Evolutionary conservation across 2,888 invertebrate genomes (phyloP), one percentile per base, ranked within the genome.

Genomic region (Orthosia gothica): DNA sequence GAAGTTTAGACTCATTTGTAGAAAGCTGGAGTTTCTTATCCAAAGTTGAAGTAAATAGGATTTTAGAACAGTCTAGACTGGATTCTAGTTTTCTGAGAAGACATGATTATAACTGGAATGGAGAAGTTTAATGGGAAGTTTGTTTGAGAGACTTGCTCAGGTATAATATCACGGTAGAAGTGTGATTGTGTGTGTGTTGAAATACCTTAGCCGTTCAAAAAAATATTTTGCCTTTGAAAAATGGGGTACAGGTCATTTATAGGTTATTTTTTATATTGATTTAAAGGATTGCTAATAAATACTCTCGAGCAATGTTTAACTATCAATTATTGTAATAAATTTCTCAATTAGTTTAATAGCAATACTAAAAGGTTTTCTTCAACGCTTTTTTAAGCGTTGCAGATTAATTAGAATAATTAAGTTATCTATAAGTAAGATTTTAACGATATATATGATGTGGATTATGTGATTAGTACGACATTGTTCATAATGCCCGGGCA

Each of bases 1-100:
- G 50, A 84, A 89, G 82, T 86, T 86, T 65, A 63, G 74, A 70
- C 77, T 70, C 73, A 76, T 84, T 86, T 74, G 81, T 74, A 81
- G 84, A 75, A 74, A 63, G 40, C 70, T 55, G 1, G 16, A 81
- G 73, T 83, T 83, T 63, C 62, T 74, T 75, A 78, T 71, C 55
- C 55, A 57, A 83, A 74, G 70, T 76, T 57, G 62, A 59, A 77
- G 66, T 59, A 79, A 80, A 79, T 65, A 73, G 59, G 85, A 72
- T 82, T 78, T 79, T 62, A 65, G 71, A 85, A 83, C 62, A 50
- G 78, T 77, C 83, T 82, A 82, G 74, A 69, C 68, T 20, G 64
- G 23, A 50, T 67, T 65, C 26, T 62, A 62, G 65, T 66, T 83
- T 62, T 58, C 40, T 4, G 16, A 20, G 52, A 63, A 62, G 50